Base-by-base conservation (phyloP, 1,140 invertebrate genomes). In the Psix sp. region DNA sequence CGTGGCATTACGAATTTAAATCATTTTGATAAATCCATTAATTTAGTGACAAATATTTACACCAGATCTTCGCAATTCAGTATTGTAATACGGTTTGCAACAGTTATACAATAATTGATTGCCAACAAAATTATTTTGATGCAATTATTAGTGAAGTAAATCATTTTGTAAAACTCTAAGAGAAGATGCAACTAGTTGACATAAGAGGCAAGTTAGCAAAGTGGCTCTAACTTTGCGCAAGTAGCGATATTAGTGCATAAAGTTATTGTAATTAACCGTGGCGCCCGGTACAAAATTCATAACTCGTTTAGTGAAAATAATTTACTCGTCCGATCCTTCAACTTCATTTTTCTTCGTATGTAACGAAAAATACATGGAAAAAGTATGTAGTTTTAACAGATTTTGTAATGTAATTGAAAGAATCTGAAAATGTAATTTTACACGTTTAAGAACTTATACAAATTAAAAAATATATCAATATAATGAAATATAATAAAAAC, bases 211-310 rank as follows among this genome's bases (percentile, higher is more conserved):
- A 62, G 56, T 62, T 70, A 40, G 40, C 49, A 62, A 70, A 70
- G 66, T 70, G 35, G 49, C 66, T 70, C 26, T 43, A 70, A 70
- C 42, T 70, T 70, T 21, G 49, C 18, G 18, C 56, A 62, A 70
- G 56, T 70, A 54, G 49, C 29, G 42, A 45, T 63, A 63, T 71
- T 71, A 71, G 57, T 63, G 51, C 57, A 57, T 51, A 63, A 71
- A 71, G 57, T 63, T 57, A 71, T 63, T 49, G 57, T 63, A 62
- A 63, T 71, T 71, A 71, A 71, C 67, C 31, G 20, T 62, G 49
- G 57, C 57, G 35, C 36, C 4, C n/a, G 16, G 18, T 20, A 10
- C 16, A 40, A 57, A 72, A 72, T 65, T 72, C 59, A 57, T 29
- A 59, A 52, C 52, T 52, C 67, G 43, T 57, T 71, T 62, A 42